Evolutionary conservation across 2,113 vertebrate species (phyloP), one percentile per base, ranked within the genome.

Genomic region (Excalfactoria chinensis): DNA sequence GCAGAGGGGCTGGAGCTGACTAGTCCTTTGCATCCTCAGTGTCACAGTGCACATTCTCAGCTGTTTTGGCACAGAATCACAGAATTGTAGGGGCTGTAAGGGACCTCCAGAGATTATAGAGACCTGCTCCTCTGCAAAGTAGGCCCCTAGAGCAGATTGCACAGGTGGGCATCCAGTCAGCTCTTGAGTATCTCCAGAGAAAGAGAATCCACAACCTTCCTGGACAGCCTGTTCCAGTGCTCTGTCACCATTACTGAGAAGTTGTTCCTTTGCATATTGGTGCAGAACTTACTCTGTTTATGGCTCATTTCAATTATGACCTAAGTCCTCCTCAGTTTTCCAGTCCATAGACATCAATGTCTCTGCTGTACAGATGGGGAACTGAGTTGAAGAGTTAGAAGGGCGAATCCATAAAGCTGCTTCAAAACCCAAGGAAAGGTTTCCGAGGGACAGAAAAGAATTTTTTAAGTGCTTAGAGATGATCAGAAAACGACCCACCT

Each of bases 231-330:
- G 46, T 48, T 48, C 46, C 46, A 48, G 46, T 22, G 46, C 46
- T 48, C 46, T 22, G 46, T 11, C 46, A 48, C 46, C 46, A 11
- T 48, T 48, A 48, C 46, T 48, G 46, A 22, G 46, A 48, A 48
- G 21, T 22, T 22, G 21, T 22, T 48, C 46, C 46, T 22, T 48
- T 3, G 3, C 11, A 22, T 48, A 12, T 12, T 48, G 46, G 21
- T 48, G 46, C 5, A 6, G 46, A 48, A 48, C 46, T 48, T 48
- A 20, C 46, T 48, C 11, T 48, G 46, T 48, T 48, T 48, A 48
- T 49, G 37, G 49, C 34, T 44, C 12, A 49, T 32, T 56, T 66
- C 11, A 62, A 0, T 34, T 56, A 5, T 0, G 0, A 55, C 9
- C 41, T 43, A 80, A 49, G 44, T 11, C 67, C 5, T 3, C 30